A percentile compares a stretch with the other conserved stretches of the same genome.
Evolutionary conservation across 2,113 vertebrate genomes (phyloP).

Genomic region (Scomber scombrus): DNA sequence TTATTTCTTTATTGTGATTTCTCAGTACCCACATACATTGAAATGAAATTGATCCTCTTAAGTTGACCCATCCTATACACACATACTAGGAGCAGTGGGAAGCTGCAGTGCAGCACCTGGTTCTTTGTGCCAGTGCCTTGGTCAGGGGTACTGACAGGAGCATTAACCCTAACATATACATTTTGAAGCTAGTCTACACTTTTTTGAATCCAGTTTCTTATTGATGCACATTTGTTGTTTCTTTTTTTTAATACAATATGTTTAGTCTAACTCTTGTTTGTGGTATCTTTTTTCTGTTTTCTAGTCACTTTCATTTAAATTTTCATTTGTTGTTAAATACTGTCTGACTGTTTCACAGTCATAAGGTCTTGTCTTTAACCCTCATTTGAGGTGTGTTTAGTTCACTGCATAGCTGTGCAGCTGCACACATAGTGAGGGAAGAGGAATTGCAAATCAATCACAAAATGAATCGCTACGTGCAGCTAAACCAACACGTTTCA

Average conservation of each 20-base stretch:
- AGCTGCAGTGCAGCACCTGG: too few species aligned
- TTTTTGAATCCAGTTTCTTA: background rate
- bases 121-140: too few species aligned
- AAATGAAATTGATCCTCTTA: too few species aligned
- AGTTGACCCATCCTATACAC: too few species aligned
- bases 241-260: too few species aligned
- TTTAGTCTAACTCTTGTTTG: background rate
- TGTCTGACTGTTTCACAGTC: background rate
- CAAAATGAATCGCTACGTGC: background rate
- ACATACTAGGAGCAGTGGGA: too few species aligned
- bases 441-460: background rate
- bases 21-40: too few species aligned
- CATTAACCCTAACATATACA: too few species aligned
- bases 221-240: background rate
- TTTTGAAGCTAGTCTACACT: background rate
- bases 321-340: too few species aligned
- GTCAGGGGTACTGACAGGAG: too few species aligned
- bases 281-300: background rate
- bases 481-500: background rate
- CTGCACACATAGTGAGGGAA: background rate
- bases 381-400: background rate
- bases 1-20: too few species aligned
- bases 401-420: background rate
- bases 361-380: background rate
- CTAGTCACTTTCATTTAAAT: background rate